Conservation (phyloP, 2,888 invertebrate species). For the Thumatha senex region DNA sequence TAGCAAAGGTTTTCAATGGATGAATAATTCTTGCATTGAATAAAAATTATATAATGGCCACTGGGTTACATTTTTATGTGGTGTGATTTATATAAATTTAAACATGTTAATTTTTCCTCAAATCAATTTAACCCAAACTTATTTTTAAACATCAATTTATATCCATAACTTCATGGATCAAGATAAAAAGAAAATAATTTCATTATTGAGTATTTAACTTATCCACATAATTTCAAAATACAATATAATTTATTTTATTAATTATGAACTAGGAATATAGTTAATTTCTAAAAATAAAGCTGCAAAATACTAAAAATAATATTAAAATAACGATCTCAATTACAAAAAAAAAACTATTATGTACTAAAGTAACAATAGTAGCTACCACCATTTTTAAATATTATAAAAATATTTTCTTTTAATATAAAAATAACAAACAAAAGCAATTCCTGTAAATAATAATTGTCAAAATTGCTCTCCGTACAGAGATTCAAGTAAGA, state of each 20-base stretch:
- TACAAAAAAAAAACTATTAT: constrained; percentile 39
- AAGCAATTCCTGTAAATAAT: constrained; percentile 31
- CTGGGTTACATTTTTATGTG: too few species aligned
- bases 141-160: constrained; percentile 11
- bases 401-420: constrained; percentile 29
- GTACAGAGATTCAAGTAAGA: constrained; percentile 4
- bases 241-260: constrained; percentile 18
- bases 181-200: constrained; percentile 23
- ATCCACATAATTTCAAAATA: constrained; percentile 20
- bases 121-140: background rate
- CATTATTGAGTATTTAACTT: constrained; percentile 36
- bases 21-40: too few species aligned
- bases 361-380: constrained; percentile 37
- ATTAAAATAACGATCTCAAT: constrained; percentile 42
- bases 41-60: too few species aligned
- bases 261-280: background rate
- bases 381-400: constrained; percentile 41
- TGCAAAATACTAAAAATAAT: constrained; percentile 38
- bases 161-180: constrained; percentile 17
- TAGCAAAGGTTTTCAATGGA: too few species aligned
- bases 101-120: background rate
- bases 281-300: constrained; percentile 35
- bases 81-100: background rate
- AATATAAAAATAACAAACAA: constrained; percentile 17
- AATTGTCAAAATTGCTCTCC: constrained; percentile 12